phyloP scores from a whole-genome alignment of 2,797 vertebrate genomes.

The Danio albolineatus region DNA sequence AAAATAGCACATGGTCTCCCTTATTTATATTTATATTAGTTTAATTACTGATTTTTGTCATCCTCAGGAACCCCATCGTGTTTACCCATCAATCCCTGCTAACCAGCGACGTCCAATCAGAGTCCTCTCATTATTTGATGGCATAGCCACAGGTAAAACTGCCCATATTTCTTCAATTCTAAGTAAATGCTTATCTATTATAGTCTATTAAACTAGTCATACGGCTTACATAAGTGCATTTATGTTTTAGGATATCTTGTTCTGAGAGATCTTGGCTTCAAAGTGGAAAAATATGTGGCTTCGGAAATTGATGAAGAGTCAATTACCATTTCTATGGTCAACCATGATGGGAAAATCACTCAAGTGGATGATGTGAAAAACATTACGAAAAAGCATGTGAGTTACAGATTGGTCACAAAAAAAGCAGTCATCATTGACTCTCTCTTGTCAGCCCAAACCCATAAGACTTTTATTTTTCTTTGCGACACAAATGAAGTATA shows the following conservation, averaged over 20 bases:
- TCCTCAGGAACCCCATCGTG: slow-evolving; percentile 87
- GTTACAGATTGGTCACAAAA: neutral
- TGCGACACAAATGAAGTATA: too few relatives aligned
- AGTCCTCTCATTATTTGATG: slow-evolving; percentile 92
- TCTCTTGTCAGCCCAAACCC: too few relatives aligned
- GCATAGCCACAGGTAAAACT: slow-evolving; percentile 87
- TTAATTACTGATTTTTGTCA: neutral
- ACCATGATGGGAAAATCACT: slow-evolving; percentile 86
- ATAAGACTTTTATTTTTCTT: too few relatives aligned
- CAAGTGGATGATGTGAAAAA: slow-evolving; percentile 82
- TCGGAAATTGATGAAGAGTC: slow-evolving; percentile 91
- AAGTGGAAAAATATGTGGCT: slow-evolving; percentile 88
- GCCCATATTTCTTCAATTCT: neutral
- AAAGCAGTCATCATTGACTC: too few relatives aligned
- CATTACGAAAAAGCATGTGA: slow-evolving; percentile 84
- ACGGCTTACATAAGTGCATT: neutral
- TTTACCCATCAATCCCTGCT: slow-evolving; percentile 88
- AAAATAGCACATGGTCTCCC: neutral
- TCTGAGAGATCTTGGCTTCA: slow-evolving; percentile 90
- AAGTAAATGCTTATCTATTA: too few relatives aligned
- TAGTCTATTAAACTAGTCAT: neutral
- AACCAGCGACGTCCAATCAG: slow-evolving; percentile 82
- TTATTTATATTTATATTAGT: neutral
- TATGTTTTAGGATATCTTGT: slow-evolving; percentile 84
- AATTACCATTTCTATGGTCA: slow-evolving; percentile 76